Base-by-base conservation (phyloP, 2,888 invertebrate species). In the Caenorhabditis macrosperma region DNA sequence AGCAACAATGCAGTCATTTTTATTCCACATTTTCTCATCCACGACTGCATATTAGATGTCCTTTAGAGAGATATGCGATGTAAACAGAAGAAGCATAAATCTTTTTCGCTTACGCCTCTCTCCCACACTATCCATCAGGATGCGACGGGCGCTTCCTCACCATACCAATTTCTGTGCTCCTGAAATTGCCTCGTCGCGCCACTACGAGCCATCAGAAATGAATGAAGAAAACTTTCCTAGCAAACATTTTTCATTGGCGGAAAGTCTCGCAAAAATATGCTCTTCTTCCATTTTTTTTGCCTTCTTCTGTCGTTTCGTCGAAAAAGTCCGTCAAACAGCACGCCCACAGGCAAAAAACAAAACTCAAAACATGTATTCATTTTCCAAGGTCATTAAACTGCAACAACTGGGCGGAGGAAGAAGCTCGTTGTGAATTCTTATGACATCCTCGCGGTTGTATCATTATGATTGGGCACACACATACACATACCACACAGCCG, bases 361-460 rank as follows among this genome's bases (percentile, higher is more conserved):
- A 71, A 55, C 54, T 44, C 55, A 76, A 76, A 68, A 66, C 61
- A 76, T 67, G 61, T 63, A 67, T 76, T 76, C 67, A 67, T 63
- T 77, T 68, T 50, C n/a, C 57, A 48, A 68, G 63, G 77, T 69
- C 77, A 77, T 77, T 69, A 77, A 77, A 77, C 64, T 61, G 48
- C 54, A 59, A 59, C 66, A 66, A 50, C 55, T 15, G 35, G 64
- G 22, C 57, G 10, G 50, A 64, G 77, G 64, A 77, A 64, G 69
- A 26, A 77, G 68, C 68, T 77, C 68, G 77, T 77, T 77, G 63
- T 69, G 77, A 77, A 77, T 77, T 77, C 77, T 77, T 77, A 77
- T 69, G 76, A 63, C 74, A 64, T 72, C 72, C 63, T 74, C 74
- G 74, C 64, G 50, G 74, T 74, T 74, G 74, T 74, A 74, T 74